Evolutionary conservation across 2,888 invertebrate genomes (phyloP), one percentile per base, ranked within the genome.

Genomic region (Drosophila recens): DNA sequence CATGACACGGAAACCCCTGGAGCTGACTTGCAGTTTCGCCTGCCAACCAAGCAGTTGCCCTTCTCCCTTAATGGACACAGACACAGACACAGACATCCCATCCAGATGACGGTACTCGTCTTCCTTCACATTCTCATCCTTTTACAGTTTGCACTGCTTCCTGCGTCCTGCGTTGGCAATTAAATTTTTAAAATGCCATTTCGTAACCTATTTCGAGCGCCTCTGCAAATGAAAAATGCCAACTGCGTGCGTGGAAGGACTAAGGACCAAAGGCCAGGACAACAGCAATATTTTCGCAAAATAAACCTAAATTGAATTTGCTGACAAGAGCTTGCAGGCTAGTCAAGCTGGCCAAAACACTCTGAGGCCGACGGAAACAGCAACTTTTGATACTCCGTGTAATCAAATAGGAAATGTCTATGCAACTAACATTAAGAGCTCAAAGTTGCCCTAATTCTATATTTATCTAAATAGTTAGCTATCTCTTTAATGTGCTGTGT

Each of bases 151-250:
- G 27, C 36, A 42, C 10, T 15, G 33, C 20, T 17, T 45, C 27
- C 27, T 27, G 27, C 27, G 36, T 15, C 11, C 11, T 38, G 38
- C 48, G 58, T 46, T 30, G 73, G 76, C 87, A 85, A 85, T 87
- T 85, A 85, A 77, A 85, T 85, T 81, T 87, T 76, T 73, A 69
- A 82, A 85, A 85, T 85, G 69, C 79, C 82, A 85, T 85, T 84
- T 76, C 69, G 65, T 4, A 84, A 79, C 75, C 76, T 67, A 77
- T 81, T 80, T 67, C 36, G 66, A 68, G 69, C 58, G 56, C 69
- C 78, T 73, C 43, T 63, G 67, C 53, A 77, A 77, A 79, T 77
- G 72, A 72, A 67, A 73, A 77, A 72, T 72, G 72, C 59, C 73
- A 67, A 62, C 57, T 69, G 66, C 61, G 64, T 69, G 69, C 58